Evolutionary conservation across 2,888 invertebrate genomes (phyloP).

Genomic region (Thyatira batis): DNA sequence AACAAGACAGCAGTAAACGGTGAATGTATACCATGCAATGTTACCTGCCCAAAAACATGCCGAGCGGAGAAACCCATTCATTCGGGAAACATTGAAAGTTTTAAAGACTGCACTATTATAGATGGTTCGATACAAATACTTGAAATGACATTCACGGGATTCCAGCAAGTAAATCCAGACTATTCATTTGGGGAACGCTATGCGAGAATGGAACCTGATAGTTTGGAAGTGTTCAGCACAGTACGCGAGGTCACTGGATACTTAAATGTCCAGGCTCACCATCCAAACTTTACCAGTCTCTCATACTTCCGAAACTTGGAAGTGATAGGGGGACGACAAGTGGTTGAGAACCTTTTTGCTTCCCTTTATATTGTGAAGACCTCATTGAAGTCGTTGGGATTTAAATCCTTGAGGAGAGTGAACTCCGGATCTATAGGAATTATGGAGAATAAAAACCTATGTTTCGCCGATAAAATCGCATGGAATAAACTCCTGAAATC

Average conservation of each 20-base stretch:
- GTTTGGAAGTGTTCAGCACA: constrained; percentile 93
- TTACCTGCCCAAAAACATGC: constrained; percentile 98
- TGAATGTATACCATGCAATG: constrained; percentile 96
- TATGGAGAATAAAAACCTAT: constrained; percentile 92
- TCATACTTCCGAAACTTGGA: constrained; percentile 96
- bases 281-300: constrained; percentile 91
- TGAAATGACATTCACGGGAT: constrained; percentile 94
- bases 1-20: constrained; percentile 94
- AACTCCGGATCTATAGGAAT: constrained; percentile 94
- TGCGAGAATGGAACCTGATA: constrained; percentile 91
- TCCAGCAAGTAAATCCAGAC: constrained; percentile 90
- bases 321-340: constrained; percentile 94
- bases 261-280: constrained; percentile 94
- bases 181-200: constrained; percentile 91
- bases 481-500: constrained; percentile 92
- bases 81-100: constrained; percentile 93
- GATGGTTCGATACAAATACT: constrained; percentile 95
- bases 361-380: constrained; percentile 96
- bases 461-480: constrained; percentile 92
- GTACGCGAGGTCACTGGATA: constrained; percentile 96
- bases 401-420: constrained; percentile 92
- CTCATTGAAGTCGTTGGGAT: constrained; percentile 90
- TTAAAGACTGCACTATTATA: constrained; percentile 95
- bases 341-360: constrained; percentile 92
- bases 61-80: constrained; percentile 89